Percentiles rank a stretch among this genome's conserved stretches.
Evolutionary conservation across 1,140 invertebrate genomes (phyloP).

Genomic region (Drosophila nannoptera): DNA sequence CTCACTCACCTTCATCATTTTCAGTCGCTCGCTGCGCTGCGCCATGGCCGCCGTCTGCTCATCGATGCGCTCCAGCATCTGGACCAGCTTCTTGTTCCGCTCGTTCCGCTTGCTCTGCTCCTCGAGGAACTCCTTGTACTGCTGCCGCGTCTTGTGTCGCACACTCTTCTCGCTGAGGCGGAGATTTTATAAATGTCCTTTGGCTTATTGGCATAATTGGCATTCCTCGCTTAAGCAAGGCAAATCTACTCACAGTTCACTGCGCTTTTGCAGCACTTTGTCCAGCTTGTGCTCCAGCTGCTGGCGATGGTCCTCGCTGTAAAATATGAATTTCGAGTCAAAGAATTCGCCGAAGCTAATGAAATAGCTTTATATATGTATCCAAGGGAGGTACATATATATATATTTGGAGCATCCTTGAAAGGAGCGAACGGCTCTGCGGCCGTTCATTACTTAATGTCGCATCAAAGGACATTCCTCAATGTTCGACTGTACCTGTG

Average conservation of each 20-base stretch:
- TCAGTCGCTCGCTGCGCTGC: slow-evolving; percentile 83
- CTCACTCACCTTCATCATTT: slow-evolving; percentile 80
- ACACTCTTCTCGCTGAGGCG: slow-evolving; percentile 63
- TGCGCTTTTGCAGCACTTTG: slow-evolving; percentile 71
- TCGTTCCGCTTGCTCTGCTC: slow-evolving; percentile 82
- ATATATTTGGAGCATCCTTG: no score
- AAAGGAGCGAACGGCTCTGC: no score
- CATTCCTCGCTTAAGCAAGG: not conserved
- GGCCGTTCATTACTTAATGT: no score
- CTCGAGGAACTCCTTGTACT: slow-evolving; percentile 83
- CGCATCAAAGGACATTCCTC: not conserved
- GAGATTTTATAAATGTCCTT: not conserved
- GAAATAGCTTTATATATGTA: not conserved
- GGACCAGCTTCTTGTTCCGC: slow-evolving; percentile 82
- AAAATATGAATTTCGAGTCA: not conserved
- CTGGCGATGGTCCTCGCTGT: slow-evolving; percentile 74
- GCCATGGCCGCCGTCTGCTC: slow-evolving; percentile 81
- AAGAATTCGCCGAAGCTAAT: not conserved
- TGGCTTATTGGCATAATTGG: not conserved
- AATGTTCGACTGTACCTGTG: slow-evolving; percentile 57
- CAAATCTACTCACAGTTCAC: slow-evolving; percentile 72
- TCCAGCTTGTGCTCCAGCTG: slow-evolving; percentile 76
- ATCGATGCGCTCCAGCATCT: slow-evolving; percentile 82
- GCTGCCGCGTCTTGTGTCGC: slow-evolving; percentile 80
- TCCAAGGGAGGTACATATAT: no score